These are phyloP conservation scores for Steinernema carpocapsae DNA, from an alignment of 2,888 invertebrate genomes.

Conservation along the genomic window DNA sequence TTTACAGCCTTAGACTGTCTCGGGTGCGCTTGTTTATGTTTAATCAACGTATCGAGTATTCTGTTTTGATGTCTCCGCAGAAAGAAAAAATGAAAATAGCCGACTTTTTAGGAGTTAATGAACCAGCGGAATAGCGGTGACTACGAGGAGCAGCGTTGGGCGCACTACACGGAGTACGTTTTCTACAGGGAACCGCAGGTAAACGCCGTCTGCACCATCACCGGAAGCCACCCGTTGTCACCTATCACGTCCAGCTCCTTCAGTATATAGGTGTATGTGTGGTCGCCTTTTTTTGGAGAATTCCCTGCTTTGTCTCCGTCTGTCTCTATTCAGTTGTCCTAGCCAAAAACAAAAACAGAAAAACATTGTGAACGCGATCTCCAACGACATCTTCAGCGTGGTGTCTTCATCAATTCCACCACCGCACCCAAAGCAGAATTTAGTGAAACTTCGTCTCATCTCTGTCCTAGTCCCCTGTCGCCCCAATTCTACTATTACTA, in stretches of 20 bases:
- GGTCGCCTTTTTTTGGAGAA: background rate
- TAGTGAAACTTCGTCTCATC: background rate
- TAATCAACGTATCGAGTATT: too few species aligned
- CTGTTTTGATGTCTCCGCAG: too few species aligned
- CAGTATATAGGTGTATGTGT: conserved; percentile 4
- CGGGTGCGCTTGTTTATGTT: too few species aligned
- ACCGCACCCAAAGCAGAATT: background rate
- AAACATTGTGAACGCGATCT: background rate
- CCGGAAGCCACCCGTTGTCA: background rate
- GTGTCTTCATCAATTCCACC: background rate
- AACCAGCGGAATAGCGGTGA: conserved; percentile 77
- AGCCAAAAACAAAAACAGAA: too few species aligned
- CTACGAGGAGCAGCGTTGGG: conserved; percentile 98
- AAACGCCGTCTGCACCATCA: background rate
- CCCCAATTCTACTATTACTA: background rate
- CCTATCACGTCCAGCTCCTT: conserved; percentile 26
- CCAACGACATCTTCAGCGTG: background rate
- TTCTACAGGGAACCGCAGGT: conserved; percentile 55
- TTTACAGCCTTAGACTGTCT: too few species aligned
- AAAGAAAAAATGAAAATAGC: too few species aligned
- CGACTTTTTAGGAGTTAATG: conserved; percentile 59
- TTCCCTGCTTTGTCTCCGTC: too few species aligned
- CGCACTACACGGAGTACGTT: conserved; percentile 91
- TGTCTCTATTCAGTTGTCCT: too few species aligned
- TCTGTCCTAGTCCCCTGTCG: background rate